These are phyloP conservation scores for Steinernema hermaphroditum DNA, from an alignment of 2,888 invertebrate genomes.

Conservation along the genomic window DNA sequence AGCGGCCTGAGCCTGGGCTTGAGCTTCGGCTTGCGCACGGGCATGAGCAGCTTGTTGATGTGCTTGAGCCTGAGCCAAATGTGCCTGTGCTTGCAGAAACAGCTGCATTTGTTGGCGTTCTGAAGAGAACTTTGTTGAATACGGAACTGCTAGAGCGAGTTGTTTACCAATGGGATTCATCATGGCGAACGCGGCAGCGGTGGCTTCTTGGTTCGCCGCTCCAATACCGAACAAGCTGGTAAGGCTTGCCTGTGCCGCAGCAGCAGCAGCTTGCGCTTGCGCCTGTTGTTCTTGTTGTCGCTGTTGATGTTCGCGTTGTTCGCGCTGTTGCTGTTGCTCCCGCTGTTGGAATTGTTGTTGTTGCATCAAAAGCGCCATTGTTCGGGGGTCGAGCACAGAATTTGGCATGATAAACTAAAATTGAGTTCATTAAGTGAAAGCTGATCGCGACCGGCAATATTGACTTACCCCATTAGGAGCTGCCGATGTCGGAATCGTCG, in stretches of 20 bases:
- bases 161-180: constrained; percentile 14
- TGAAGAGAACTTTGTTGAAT: background rate
- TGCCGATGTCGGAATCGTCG: constrained; percentile 5
- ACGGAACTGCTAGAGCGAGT: no score
- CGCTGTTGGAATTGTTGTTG: constrained; percentile 33
- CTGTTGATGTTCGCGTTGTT: constrained; percentile 20
- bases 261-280: no score
- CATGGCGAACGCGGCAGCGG: background rate
- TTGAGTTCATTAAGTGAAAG: background rate
- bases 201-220: background rate
- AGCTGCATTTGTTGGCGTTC: constrained; percentile 20
- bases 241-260: background rate
- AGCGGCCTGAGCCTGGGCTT: constrained; percentile 23
- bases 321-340: constrained; percentile 12
- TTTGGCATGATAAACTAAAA: constrained; percentile 7
- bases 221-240: background rate
- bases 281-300: background rate
- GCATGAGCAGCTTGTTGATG: constrained; percentile 7
- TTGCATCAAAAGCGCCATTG: background rate
- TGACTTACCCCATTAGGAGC: constrained; percentile 17
- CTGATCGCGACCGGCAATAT: constrained; percentile 17
- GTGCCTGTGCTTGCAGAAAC: constrained; percentile 8
- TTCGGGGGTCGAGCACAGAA: constrained; percentile 14
- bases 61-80: constrained; percentile 4
- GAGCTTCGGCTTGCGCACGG: constrained; percentile 24